Percentiles rank a stretch among this genome's conserved stretches.
These are phyloP conservation scores for Gobiocypris rarus DNA, from an alignment of 2,113 vertebrate genomes.

Conservation along the genomic window DNA sequence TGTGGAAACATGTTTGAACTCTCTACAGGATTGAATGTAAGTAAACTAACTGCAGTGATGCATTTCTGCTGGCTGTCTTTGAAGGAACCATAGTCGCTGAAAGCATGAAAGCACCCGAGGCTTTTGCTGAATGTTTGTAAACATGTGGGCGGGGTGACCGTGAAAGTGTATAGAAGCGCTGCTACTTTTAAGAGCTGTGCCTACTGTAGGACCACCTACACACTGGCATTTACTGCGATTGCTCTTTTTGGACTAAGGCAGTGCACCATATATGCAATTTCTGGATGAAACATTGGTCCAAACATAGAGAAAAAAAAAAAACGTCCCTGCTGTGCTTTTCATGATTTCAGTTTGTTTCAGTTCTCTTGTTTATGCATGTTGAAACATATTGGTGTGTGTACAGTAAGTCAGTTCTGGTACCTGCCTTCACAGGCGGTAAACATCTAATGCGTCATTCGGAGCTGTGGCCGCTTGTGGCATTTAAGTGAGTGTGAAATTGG, in stretches of 20 bases:
- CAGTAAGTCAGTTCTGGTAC: not conserved
- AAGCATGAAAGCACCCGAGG: not conserved
- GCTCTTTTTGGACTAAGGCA: constrained; percentile 5
- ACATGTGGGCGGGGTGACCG: constrained; percentile 15
- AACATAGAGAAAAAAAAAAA: not conserved
- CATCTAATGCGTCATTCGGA: constrained; percentile 1
- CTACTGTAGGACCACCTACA: constrained; percentile 30
- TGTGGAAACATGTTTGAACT: not conserved
- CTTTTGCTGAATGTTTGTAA: constrained; percentile 17
- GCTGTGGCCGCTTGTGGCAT: not conserved
- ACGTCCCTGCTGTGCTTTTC: not conserved
- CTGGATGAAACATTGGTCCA: not conserved
- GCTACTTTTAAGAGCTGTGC: constrained; percentile 23
- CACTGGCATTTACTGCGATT: constrained; percentile 8
- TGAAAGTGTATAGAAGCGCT: constrained; percentile 1
- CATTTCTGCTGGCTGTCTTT: not conserved
- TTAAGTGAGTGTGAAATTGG: constrained; percentile 27
- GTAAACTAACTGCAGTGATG: not conserved
- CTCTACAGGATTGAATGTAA: not conserved
- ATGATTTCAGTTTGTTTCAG: not conserved
- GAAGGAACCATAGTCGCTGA: not conserved
- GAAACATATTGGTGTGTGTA: not conserved
- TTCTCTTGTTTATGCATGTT: not conserved
- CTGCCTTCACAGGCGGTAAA: constrained; percentile 4
- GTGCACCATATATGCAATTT: not conserved